phyloP scores from a whole-genome alignment of 1,140 invertebrate genomes.

The Danaus melanippus region DNA sequence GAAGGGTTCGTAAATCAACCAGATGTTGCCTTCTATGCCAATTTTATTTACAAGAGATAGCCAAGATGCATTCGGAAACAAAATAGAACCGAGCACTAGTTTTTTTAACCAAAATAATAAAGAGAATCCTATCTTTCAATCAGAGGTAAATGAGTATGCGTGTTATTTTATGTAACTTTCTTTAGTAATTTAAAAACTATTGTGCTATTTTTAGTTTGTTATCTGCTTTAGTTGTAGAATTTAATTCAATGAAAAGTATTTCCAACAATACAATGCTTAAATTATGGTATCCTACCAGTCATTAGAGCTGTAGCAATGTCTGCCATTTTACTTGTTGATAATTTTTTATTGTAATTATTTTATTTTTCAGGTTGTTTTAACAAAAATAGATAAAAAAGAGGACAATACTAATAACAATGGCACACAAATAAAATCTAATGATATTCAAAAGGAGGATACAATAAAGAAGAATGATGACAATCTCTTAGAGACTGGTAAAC shows the following conservation, averaged over 20 bases:
- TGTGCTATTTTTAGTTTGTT: no score
- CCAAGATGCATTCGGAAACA: conserved; percentile 61
- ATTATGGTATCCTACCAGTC: no score
- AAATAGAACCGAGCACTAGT: conserved; percentile 53
- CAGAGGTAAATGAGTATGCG: conserved; percentile 40
- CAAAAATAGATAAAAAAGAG: conserved; percentile 21
- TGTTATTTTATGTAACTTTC: conserved; percentile 31
- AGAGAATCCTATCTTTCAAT: conserved; percentile 39
- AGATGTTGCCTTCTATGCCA: conserved; percentile 74
- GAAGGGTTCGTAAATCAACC: conserved; percentile 35
- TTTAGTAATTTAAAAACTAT: background rate
- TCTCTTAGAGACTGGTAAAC: conserved; percentile 49
- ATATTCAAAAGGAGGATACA: conserved; percentile 39
- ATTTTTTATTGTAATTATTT: conserved; percentile 24
- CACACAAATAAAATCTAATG: conserved; percentile 23
- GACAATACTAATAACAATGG: conserved; percentile 25
- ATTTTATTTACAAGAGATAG: conserved; percentile 62
- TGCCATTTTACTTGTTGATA: conserved; percentile 38
- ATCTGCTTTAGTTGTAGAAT: no score
- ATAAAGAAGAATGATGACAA: conserved; percentile 38
- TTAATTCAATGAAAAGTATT: no score
- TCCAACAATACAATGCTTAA: no score
- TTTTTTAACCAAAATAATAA: conserved; percentile 43
- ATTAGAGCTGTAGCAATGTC: conserved; percentile 16
- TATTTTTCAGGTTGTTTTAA: conserved; percentile 36